Conservation (phyloP, 2,888 invertebrate species). For the Lasioglossum zephyrum region DNA sequence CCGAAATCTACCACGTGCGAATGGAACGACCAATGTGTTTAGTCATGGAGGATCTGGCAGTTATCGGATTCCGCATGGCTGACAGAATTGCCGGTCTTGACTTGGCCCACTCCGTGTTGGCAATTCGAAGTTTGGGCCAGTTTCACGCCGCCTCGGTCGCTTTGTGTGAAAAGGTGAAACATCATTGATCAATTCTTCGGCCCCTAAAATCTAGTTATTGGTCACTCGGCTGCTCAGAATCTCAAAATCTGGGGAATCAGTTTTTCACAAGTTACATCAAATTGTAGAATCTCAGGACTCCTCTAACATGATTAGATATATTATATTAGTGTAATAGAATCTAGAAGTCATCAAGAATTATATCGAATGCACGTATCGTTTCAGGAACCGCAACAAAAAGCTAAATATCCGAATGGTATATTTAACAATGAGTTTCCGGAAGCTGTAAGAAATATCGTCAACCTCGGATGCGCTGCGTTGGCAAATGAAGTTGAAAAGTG, state of each 20-base stretch:
- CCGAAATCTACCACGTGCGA: slow-evolving; percentile 78
- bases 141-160: slow-evolving; percentile 87
- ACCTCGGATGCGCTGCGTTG: slow-evolving; percentile 49
- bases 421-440: slow-evolving; percentile 52
- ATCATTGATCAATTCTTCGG: neutral
- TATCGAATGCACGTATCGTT: neutral
- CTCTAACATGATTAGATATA: no score
- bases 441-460: slow-evolving; percentile 60
- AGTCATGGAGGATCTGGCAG: slow-evolving; percentile 86
- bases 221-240: neutral
- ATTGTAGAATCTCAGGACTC: no score
- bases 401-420: slow-evolving; percentile 70
- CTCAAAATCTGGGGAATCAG: neutral
- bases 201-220: neutral
- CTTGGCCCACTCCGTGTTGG: slow-evolving; percentile 85
- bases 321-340: no score
- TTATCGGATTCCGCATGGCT: slow-evolving; percentile 85
- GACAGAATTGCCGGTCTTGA: slow-evolving; percentile 86
- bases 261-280: no score
- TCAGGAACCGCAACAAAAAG: slow-evolving; percentile 74
- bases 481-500: slow-evolving; percentile 67
- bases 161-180: slow-evolving; percentile 85
- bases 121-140: slow-evolving; percentile 85
- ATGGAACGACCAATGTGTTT: slow-evolving; percentile 80
- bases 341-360: neutral